A percentile compares a stretch with the other conserved stretches of the same genome.
phyloP scores from a whole-genome alignment of 2,113 vertebrate genomes.

The Perccottus glenii region DNA sequence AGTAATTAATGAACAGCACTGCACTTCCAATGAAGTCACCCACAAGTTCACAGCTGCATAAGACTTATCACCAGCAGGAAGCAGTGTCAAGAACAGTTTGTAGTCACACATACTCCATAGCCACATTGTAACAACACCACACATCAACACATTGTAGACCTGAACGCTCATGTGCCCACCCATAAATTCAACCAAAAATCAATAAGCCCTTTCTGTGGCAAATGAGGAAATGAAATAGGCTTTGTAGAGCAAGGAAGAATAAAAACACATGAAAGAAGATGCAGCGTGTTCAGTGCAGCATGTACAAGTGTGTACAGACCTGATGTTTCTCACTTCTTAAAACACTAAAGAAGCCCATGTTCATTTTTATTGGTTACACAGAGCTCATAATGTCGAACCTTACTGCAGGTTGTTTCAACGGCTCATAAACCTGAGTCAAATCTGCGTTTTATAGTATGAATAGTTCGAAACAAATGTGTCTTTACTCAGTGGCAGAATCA shows the following conservation, averaged over 20 bases:
- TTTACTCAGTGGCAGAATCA: too few species aligned
- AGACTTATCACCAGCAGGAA: background rate
- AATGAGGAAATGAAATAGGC: background rate
- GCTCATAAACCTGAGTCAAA: too few species aligned
- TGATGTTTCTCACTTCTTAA: too few species aligned
- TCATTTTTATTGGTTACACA: too few species aligned
- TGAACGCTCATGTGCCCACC: background rate
- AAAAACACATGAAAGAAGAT: background rate
- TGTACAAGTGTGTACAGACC: background rate
- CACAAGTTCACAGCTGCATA: background rate
- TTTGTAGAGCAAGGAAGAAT: background rate
- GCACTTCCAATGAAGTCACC: background rate
- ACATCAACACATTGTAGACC: background rate
- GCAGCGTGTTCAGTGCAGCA: background rate
- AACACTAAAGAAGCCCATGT: too few species aligned
- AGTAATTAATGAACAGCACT: background rate
- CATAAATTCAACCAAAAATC: background rate
- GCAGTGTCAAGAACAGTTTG: background rate
- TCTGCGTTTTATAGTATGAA: too few species aligned
- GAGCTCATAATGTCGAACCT: too few species aligned
- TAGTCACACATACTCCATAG: too few species aligned
- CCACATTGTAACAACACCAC: too few species aligned
- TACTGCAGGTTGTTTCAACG: too few species aligned
- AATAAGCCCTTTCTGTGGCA: background rate
- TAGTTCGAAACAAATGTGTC: too few species aligned